Evolutionary conservation across 2,113 vertebrate genomes (phyloP), one percentile per base, ranked within the genome.

Genomic region (Aythya baeri): DNA sequence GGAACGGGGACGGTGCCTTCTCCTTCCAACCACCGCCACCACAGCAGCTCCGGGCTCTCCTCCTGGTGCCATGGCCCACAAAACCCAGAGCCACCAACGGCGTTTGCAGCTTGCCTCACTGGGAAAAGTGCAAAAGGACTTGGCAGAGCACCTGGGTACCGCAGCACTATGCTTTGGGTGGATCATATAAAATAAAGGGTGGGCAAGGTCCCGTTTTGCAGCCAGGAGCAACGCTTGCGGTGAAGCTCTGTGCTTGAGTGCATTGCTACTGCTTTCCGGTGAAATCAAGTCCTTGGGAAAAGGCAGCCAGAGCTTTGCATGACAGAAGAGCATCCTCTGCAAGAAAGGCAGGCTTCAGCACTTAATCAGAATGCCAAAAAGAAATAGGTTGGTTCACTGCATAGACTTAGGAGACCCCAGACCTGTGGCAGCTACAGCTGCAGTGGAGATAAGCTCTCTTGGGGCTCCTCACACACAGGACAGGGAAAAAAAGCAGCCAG

Each of bases 191-290:
- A 72, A 25, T 43, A 32, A 62, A 83, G 44, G 10, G 34, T 41
- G 29, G 34, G 7, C n/a, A 34, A 71, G 66, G 41, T 52, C 55
- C 74, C 1, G 0, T 52, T 65, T n/a, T 36, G 55, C 34, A 49
- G 5, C 8, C 3, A 0, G 25, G 26, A 57, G 34, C 0, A 1
- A 29, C 18, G 25, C 27, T 23, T 32, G 26, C 34, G 7, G 1
- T 25, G 41, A 63, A 1, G 1, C n/a, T 80, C 44, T 52, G 50
- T 25, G 12, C 36, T 59, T 1, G 0, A 31, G 43, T 49, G 68
- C 38, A 49, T 65, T 2, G 0, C 36, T 32, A 43, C 49, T 70
- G 55, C 50, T 65, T 52, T 65, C 49, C 49, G 50, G n/a, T 54
- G 36, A 58, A 62, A 73, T 6, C 12, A 57, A 70, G 58, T 44